phyloP scores from a whole-genome alignment of 2,888 invertebrate genomes.

The Dasysyrphus albostriatus region DNA sequence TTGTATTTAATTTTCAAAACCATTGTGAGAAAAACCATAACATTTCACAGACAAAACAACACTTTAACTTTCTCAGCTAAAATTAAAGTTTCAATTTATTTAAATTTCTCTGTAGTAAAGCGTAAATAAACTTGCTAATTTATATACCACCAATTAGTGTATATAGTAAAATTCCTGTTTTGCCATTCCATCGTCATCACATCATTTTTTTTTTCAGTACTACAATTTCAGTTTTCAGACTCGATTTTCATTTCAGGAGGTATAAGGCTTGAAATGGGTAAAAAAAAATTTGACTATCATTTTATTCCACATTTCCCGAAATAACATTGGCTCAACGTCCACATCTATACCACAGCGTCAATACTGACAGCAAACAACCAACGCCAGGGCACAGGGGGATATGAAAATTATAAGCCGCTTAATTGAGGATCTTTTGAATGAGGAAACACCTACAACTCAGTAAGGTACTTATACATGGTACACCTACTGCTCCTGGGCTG shows the following conservation, averaged over 20 bases:
- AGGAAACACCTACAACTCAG: constrained; percentile 13
- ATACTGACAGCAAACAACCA: too few relatives aligned
- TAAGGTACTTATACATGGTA: neutral
- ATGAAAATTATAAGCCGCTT: constrained; percentile 19
- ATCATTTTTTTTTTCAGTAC: constrained; percentile 3
- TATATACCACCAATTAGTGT: constrained; percentile 26
- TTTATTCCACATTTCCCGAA: constrained; percentile 37
- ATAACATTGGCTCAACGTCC: neutral
- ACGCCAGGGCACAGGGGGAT: neutral
- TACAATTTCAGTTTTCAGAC: neutral
- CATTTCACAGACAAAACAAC: constrained; percentile 10
- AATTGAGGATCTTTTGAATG: constrained; percentile 22
- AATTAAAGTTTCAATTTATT: constrained; percentile 12
- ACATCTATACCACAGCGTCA: neutral
- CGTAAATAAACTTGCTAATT: constrained; percentile 2
- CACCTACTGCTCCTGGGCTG: neutral
- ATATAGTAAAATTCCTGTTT: neutral
- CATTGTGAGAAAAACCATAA: neutral
- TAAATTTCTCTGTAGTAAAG: neutral
- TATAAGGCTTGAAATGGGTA: neutral
- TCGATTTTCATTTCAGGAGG: neutral
- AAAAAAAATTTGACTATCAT: constrained; percentile 13
- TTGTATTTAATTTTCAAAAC: neutral
- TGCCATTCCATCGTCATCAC: neutral
- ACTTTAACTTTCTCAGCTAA: constrained; percentile 1